Base-by-base conservation (phyloP, 2,888 invertebrate genomes). In the Tupiocoris notatus region DNA sequence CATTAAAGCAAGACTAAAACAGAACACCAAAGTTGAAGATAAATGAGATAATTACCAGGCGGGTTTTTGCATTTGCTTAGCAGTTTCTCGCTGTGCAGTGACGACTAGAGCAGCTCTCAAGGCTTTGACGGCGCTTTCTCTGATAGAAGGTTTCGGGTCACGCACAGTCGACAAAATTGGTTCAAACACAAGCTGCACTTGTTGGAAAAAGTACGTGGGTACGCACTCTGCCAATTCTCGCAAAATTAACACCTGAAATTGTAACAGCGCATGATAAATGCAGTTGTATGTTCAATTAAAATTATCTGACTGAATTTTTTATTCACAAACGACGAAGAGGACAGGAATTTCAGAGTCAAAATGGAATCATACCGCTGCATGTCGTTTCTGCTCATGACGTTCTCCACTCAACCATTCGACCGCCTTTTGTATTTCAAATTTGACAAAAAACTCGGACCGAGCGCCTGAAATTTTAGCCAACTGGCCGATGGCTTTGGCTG, bases 201-300 rank as follows among this genome's bases (percentile, higher is more conserved):
- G 95, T 83, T 95, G 95, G 83, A 94, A 98, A 84, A 99, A 99
- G 84, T 97, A 96, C 7, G 98, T 98, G 0, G 98, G 98, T 87
- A 97, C 95, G 9, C 94, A 94, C 39, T 95, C 90, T 1, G 98
- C 98, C 65, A 99, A 85, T 85, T 99, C 98, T 81, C 95, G 91
- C 12, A 98, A 85, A 17, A 98, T 91, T 65, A 98, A 86, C 1
- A 97, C 88, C 84, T 84, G 76, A 22, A 79, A 80, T n/a, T n/a
- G n/a, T 39, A 79, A 59, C 63, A 21, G 22, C 3, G 59, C 20
- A 59, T 59, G 59, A n/a, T 2, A 63, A 18, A 63, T 21, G 18
- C 7, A 63, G 2, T 22, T 20, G 16, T 54, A 18, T 66, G 6
- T 66, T 66, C 3, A 64, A 64, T 59, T 59, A 6, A 59, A 59